Conservation (phyloP, 2,113 vertebrate genomes). For the Pteronura brasiliensis region DNA sequence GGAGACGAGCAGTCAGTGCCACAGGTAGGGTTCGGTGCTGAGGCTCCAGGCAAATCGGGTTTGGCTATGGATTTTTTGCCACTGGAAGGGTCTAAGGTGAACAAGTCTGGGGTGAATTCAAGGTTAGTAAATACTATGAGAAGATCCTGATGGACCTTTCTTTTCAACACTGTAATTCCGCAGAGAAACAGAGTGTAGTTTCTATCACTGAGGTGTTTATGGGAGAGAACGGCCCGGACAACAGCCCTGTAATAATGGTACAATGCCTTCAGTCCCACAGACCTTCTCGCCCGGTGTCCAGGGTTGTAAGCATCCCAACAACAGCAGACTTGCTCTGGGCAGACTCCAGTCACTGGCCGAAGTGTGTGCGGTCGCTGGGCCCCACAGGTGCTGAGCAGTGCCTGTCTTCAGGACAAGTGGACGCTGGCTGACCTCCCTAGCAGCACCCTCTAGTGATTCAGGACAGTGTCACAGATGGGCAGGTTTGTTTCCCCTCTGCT, state of each 20-base stretch:
- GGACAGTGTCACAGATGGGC: accelerated
- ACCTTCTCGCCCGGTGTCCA: not conserved
- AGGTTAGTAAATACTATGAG: not conserved
- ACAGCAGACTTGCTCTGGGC: not conserved
- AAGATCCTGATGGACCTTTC: not conserved
- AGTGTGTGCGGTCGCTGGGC: not conserved
- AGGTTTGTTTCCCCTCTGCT: not conserved
- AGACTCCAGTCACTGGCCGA: not conserved
- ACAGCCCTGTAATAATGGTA: not conserved
- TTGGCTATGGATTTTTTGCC: not conserved
- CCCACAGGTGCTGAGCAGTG: not conserved
- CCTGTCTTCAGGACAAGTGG: not conserved
- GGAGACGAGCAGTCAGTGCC: not conserved
- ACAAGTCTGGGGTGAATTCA: not conserved
- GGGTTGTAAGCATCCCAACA: no score
- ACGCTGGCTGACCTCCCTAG: not conserved
- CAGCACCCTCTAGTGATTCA: not conserved
- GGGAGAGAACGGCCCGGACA: not conserved
- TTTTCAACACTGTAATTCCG: not conserved
- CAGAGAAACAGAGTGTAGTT: not conserved
- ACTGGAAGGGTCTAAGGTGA: not conserved
- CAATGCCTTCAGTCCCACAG: not conserved
- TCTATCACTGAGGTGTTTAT: not conserved
- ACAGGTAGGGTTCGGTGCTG: not conserved
- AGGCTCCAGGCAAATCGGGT: not conserved